Evolutionary conservation across 2,113 vertebrate genomes (phyloP), one percentile per base, ranked within the genome.

Genomic region (Nesogale talazaci): DNA sequence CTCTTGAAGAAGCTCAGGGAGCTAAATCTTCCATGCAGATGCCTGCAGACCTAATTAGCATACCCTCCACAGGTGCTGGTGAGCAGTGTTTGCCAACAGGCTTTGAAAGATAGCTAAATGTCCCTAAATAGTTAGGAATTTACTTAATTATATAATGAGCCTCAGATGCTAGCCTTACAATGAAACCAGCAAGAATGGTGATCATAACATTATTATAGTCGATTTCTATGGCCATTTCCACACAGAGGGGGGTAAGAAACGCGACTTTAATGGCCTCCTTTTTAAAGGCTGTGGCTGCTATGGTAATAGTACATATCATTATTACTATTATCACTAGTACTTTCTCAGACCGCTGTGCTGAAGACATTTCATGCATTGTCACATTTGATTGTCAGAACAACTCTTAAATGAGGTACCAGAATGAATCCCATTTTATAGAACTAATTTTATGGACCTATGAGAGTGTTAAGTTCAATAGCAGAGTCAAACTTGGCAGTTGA

Each of bases 71-170:
- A 95, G 85, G 93, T 87, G 65, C 3, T 83, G 79, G 42, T 57
- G 88, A 84, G 63, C 19, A 87, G 31, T 57, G 16, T 92, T 96
- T 95, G 72, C 12, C 94, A 95, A 85, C 27, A 93, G 90, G 40
- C 79, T 95, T 97, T 93, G 79, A 95, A 95, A 42, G 38, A 42
- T 20, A 59, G 38, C 34, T 52, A 92, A 89, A 75, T 89, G 57
- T 70, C 59, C 74, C 70, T 34, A 89, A 87, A 63, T 82, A 61
- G 42, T 75, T 86, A 76, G 69, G 59, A 90, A 91, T 92, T 85
- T 83, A 40, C 36, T 75, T 82, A 87, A 77, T 95, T 93, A 52
- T 3, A 36, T 42, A 91, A 88, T 70, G 61, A 87, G 78, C 19
- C 42, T 67, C 23, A 88, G 19, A 86, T 69, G n/a, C 65, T 77